Percentiles rank a stretch among this genome's conserved stretches.
These are phyloP conservation scores for Trimorus sp. DNA, from an alignment of 2,888 invertebrate species.

Conservation along the genomic window DNA sequence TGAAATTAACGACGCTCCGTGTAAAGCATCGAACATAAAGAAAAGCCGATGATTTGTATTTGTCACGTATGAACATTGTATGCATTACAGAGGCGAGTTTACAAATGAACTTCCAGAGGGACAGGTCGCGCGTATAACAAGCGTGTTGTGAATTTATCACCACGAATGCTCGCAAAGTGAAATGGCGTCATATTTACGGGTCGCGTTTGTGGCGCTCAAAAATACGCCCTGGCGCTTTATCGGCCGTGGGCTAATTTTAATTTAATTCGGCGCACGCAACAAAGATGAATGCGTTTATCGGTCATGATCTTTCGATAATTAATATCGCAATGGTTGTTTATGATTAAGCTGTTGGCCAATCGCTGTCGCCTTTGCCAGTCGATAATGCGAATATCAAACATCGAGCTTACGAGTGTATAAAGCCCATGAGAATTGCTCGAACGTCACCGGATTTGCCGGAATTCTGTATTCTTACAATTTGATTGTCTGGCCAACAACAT, in stretches of 20 bases:
- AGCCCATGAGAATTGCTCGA: not conserved
- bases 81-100: constrained; percentile 28
- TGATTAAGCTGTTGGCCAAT: constrained; percentile 23
- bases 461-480: too few species aligned
- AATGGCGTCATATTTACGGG: constrained; percentile 43
- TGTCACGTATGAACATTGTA: constrained; percentile 36
- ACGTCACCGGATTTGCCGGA: too few species aligned
- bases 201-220: constrained; percentile 37
- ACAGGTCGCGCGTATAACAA: constrained; percentile 39
- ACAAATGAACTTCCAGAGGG: constrained; percentile 32
- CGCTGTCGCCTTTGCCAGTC: constrained; percentile 15
- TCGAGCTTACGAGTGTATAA: constrained; percentile 16
- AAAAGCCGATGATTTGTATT: constrained; percentile 36
- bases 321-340: constrained; percentile 33
- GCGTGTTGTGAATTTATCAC: constrained; percentile 43
- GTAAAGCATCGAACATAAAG: constrained; percentile 21
- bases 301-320: constrained; percentile 41
- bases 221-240: constrained; percentile 20
- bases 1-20: constrained; percentile 13
- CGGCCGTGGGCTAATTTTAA: constrained; percentile 24
- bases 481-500: too few species aligned
- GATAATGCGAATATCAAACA: constrained; percentile 13
- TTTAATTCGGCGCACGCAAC: constrained; percentile 37
- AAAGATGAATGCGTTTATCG: constrained; percentile 47
- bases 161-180: constrained; percentile 37